These are phyloP conservation scores for Panorpa germanica DNA, from an alignment of 2,888 invertebrate genomes.

Conservation along the genomic window DNA sequence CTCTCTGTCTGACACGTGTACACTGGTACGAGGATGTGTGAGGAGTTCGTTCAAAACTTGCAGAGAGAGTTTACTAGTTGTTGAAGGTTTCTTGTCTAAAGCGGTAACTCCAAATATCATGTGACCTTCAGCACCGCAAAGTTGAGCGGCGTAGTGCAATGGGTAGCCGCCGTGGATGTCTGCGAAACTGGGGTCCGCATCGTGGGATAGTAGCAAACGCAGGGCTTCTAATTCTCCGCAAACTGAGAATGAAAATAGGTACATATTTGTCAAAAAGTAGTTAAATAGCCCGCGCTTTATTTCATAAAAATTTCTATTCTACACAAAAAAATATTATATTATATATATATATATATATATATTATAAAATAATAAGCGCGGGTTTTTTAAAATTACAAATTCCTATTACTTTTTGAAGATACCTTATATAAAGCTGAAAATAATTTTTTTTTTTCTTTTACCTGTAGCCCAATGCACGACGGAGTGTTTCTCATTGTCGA, in stretches of 20 bases:
- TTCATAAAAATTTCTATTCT: no score
- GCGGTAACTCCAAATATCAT: constrained; percentile 21
- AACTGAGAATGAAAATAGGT: constrained; percentile 35
- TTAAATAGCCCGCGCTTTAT: constrained; percentile 12
- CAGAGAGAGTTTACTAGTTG: constrained; percentile 21
- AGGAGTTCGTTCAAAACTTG: constrained; percentile 62
- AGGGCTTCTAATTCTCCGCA: constrained; percentile 86
- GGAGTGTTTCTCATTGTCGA: constrained; percentile 88
- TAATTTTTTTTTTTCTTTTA: no score
- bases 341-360: no score
- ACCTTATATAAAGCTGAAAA: no score
- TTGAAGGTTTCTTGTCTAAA: constrained; percentile 11
- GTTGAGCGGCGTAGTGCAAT: constrained; percentile 93
- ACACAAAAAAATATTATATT: no score
- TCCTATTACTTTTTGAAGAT: constrained; percentile 11
- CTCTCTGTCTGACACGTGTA: constrained; percentile 79
- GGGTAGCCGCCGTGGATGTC: constrained; percentile 93
- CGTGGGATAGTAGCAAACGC: constrained; percentile 64
- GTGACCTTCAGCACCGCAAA: constrained; percentile 70
- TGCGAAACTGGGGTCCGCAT: constrained; percentile 71
- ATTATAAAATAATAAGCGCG: no score
- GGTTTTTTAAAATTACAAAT: no score
- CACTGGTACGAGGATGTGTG: constrained; percentile 57
- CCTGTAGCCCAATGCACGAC: constrained; percentile 98
- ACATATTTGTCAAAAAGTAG: no score